Base-by-base conservation (phyloP, 2,113 vertebrate species). In the Callionymus lyra region DNA sequence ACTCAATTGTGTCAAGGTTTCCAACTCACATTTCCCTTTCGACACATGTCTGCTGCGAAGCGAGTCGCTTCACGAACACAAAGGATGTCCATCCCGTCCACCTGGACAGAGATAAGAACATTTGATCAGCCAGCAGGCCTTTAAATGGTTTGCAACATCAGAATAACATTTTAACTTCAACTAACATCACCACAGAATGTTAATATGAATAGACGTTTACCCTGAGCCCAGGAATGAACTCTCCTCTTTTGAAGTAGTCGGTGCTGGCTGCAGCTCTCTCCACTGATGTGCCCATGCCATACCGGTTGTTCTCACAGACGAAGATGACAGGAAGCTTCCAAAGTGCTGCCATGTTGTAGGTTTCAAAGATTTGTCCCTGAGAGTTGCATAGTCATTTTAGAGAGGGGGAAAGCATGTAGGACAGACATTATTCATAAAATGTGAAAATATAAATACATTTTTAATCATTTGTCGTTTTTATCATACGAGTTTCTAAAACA, bases 241-340 rank as follows among this genome's bases (percentile, higher is more conserved):
- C 82, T 44, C 91, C 93, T 63, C 92, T 86, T 79, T 90, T 93
- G 64, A 77, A 94, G 67, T 98, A 98, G 41, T 97, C 93, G 0
- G 90, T 91, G 70, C 85, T 94, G 71, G 91, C 94, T 33, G 93
- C 76, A 3, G 93, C 82, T 48, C 92, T 81, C 63, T 93, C 90
- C 34, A 84, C 82, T 0, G 91, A 86, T 0, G 91, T 99, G 4
- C 93, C 93, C 95, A 97, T 98, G 12, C 88, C 92, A 0, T 95
- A 97, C 2, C 79, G 73, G 65, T 97, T 97, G 72, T 98, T 98
- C 82, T 98, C 95, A 44, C 94, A 98, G 65, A 98, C 65, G 46
- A 99, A 98, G 56, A 99, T 72, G 40, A 91, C 86, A 0, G 92
- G 94, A 56, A 98, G 27, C 57, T 96, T 94, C 95, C 92, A 99